phyloP scores from a whole-genome alignment of 2,797 vertebrate genomes.

The Arremon aurantiirostris region DNA sequence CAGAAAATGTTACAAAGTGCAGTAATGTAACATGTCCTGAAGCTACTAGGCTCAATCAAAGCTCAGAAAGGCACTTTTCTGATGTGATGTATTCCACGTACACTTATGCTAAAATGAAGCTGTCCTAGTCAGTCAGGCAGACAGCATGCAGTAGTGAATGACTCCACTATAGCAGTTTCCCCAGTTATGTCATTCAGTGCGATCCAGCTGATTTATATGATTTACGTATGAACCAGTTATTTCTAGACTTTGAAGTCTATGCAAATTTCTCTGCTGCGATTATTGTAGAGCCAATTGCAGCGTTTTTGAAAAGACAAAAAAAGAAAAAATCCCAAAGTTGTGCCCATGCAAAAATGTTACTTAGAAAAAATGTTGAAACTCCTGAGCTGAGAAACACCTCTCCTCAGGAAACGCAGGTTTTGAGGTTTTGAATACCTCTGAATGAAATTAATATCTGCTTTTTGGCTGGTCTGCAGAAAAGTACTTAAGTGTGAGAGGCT shows the following conservation, averaged over 20 bases:
- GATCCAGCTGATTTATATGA: not conserved
- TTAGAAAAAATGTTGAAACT: not conserved
- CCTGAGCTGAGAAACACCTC: not conserved
- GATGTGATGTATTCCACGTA: not conserved
- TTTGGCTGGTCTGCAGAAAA: not conserved
- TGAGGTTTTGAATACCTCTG: not conserved
- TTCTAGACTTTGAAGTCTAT: not conserved
- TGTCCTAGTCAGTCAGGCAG: not conserved
- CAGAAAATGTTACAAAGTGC: constrained; percentile 25
- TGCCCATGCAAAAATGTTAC: not conserved
- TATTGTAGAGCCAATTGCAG: not conserved
- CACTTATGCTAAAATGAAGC: not conserved
- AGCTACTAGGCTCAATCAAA: constrained; percentile 17
- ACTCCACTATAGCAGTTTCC: not conserved
- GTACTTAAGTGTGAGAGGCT: not conserved
- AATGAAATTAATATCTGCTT: not conserved
- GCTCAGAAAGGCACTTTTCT: constrained; percentile 43
- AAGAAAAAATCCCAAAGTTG: rapidly evolving
- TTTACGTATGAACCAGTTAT: not conserved
- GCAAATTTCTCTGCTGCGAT: not conserved
- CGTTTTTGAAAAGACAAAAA: not conserved
- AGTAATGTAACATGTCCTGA: constrained; percentile 3
- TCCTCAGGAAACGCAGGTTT: not conserved
- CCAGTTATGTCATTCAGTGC: not conserved
- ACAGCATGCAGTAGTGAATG: not conserved